phyloP scores from a whole-genome alignment of 2,797 vertebrate species.

The Sciaenops ocellatus region DNA sequence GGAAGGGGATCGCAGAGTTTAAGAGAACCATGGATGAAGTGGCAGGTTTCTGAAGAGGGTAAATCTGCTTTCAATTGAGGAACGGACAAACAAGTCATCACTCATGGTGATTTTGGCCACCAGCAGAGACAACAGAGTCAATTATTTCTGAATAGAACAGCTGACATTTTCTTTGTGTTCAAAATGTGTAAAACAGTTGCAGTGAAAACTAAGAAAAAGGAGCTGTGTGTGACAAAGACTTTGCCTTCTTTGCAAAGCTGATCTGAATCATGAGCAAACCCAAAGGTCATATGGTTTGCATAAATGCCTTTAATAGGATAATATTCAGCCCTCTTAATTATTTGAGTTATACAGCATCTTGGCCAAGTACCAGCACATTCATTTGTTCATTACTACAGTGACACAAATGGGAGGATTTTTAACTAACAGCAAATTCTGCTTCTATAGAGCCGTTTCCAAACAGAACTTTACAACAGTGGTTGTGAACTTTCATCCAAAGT shows the following conservation, averaged over 20 bases:
- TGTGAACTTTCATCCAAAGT: slow-evolving; percentile 47
- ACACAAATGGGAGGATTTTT: background rate
- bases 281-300: slow-evolving; percentile 5
- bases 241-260: slow-evolving; percentile 21
- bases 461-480: slow-evolving; percentile 27
- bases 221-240: slow-evolving; percentile 17
- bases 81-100: slow-evolving; percentile 5
- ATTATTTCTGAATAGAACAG: background rate
- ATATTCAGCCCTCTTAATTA: slow-evolving; percentile 22
- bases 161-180: slow-evolving; percentile 6
- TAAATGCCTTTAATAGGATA: slow-evolving; percentile 37
- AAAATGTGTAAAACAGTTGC: slow-evolving; percentile 24
- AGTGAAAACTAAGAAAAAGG: background rate
- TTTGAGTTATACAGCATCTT: slow-evolving; percentile 12
- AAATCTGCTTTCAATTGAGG: slow-evolving; percentile 6
- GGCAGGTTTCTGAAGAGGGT: background rate
- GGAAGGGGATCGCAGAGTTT: background rate
- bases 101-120: slow-evolving; percentile 15
- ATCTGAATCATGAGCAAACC: slow-evolving; percentile 18
- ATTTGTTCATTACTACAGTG: slow-evolving; percentile 25
- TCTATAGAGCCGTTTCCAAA: slow-evolving; percentile 34
- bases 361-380: slow-evolving; percentile 4
- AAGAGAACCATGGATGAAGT: background rate
- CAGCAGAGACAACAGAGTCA: slow-evolving; percentile 2
- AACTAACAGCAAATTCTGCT: slow-evolving; percentile 1